These are phyloP conservation scores for Ciconia boyciana DNA, from an alignment of 2,113 vertebrate genomes.

Conservation along the genomic window DNA sequence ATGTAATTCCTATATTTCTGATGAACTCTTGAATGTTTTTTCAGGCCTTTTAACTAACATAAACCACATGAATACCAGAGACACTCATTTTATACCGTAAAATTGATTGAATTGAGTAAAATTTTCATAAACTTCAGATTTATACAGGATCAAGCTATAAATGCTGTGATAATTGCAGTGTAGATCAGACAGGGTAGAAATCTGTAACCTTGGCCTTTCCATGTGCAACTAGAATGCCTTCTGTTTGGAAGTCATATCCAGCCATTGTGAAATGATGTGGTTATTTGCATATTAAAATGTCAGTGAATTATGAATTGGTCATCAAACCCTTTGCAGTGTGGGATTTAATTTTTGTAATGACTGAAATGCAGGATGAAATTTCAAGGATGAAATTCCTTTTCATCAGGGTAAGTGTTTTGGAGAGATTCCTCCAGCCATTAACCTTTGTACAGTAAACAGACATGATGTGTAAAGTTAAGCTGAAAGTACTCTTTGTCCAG, in stretches of 20 bases:
- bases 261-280: background rate
- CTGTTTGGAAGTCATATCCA: background rate
- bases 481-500: background rate
- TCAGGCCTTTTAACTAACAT: background rate
- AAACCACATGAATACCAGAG: background rate
- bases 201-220: background rate
- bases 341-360: background rate
- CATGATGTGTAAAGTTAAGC: background rate
- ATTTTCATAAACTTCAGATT: background rate
- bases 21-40: constrained; percentile 28
- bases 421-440: background rate
- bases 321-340: background rate
- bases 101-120: background rate
- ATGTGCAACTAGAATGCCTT: background rate
- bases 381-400: background rate
- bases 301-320: background rate
- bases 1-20: background rate
- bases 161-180: background rate
- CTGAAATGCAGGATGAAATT: background rate
- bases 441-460: background rate
- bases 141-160: background rate
- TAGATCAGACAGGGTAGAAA: background rate
- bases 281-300: background rate
- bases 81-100: background rate
- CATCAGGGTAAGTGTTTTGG: background rate